Evolutionary conservation across 2,797 vertebrate species (phyloP).

Genomic region (Champsocephalus esox): DNA sequence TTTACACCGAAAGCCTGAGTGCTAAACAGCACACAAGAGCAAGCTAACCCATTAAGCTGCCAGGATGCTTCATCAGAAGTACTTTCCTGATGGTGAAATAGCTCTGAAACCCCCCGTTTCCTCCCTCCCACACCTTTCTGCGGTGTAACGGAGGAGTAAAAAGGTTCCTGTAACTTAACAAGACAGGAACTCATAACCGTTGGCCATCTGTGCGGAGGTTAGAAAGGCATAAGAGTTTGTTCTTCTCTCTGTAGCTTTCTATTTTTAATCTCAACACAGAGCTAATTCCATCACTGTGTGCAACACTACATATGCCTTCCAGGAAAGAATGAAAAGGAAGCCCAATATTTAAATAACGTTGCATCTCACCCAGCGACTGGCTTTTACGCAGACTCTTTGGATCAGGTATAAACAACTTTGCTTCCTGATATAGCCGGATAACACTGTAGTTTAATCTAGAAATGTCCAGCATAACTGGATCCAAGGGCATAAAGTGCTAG

Average conservation of each 20-base stretch:
- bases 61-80: background rate
- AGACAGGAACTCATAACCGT: background rate
- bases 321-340: background rate
- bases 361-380: no score
- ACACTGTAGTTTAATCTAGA: no score
- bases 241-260: background rate
- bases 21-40: constrained; percentile 1
- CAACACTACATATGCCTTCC: background rate
- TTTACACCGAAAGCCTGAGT: constrained; percentile 16
- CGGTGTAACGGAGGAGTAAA: background rate
- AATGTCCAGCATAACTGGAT: background rate
- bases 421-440: no score
- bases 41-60: constrained; percentile 13
- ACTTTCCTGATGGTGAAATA: constrained; percentile 14
- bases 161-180: constrained; percentile 2
- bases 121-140: background rate
- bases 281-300: background rate
- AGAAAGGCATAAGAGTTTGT: background rate
- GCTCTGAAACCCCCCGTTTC: background rate
- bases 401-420: background rate
- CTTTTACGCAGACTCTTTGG: background rate
- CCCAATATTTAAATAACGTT: background rate
- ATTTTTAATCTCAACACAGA: background rate
- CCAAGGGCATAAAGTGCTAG: no score
- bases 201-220: background rate